phyloP scores from a whole-genome alignment of 64 coral and sea anemone species.

The Dendronephthya gigantea region DNA sequence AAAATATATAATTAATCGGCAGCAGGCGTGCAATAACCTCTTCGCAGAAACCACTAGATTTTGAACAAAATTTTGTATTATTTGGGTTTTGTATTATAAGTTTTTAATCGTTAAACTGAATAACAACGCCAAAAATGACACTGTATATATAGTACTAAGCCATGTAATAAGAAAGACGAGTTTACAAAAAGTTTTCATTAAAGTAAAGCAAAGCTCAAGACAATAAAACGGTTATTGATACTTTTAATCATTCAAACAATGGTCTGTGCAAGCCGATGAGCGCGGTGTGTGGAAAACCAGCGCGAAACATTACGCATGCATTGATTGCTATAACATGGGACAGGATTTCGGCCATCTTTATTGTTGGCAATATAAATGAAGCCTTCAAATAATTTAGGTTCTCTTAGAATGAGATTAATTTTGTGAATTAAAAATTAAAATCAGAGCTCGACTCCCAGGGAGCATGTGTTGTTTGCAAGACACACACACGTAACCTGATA shows the following conservation, averaged over 20 bases:
- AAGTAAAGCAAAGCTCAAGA: neutral
- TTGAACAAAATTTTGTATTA: neutral
- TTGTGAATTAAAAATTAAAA: neutral
- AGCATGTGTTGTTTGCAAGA: neutral
- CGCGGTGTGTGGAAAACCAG: neutral
- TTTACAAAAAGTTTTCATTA: neutral
- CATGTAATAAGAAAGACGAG: neutral
- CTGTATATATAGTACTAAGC: no score
- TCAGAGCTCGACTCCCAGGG: neutral
- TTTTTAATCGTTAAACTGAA: no score
- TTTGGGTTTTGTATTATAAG: no score
- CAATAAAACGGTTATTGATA: neutral
- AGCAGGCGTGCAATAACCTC: neutral
- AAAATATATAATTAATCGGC: neutral
- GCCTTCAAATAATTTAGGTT: neutral
- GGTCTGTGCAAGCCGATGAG: neutral
- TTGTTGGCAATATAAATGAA: neutral
- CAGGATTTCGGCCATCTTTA: neutral
- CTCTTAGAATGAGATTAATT: neutral
- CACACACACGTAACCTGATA: neutral
- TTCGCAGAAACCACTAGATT: neutral
- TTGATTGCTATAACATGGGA: neutral
- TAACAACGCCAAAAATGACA: no score
- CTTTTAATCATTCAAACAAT: neutral
- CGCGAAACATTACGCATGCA: neutral